These are phyloP conservation scores for Rhagologus leucostigma DNA, from an alignment of 2,113 vertebrate species.

Conservation along the genomic window DNA sequence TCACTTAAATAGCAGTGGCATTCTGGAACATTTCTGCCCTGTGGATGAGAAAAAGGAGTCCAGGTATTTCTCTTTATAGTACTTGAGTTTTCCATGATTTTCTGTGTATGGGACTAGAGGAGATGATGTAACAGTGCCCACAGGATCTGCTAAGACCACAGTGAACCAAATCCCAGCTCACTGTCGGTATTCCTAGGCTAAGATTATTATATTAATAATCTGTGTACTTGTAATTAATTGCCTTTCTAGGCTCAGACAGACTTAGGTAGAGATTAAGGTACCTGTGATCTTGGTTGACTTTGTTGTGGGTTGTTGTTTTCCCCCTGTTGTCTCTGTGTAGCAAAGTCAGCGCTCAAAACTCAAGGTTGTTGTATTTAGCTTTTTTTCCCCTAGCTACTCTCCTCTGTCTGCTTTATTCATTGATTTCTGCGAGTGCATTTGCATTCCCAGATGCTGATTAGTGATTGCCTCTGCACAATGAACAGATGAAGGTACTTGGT, in stretches of 20 bases:
- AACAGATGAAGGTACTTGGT: not conserved
- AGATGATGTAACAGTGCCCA: not conserved
- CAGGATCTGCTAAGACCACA: not conserved
- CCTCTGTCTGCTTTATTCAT: not conserved
- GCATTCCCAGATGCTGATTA: constrained; percentile 1
- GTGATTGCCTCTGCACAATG: not conserved
- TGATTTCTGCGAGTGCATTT: not conserved
- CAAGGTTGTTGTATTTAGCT: not conserved
- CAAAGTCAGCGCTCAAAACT: not conserved
- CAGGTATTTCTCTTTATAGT: not conserved
- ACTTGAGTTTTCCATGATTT: not conserved
- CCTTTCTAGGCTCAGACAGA: not conserved
- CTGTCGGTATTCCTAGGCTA: not conserved
- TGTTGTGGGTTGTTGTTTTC: accelerated
- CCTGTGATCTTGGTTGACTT: not conserved
- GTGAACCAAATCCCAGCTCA: not conserved
- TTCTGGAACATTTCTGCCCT: not conserved
- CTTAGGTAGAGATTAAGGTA: not conserved
- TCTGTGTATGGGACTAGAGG: accelerated
- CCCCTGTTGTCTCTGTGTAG: not conserved
- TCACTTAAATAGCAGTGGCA: not conserved
- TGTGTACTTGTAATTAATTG: not conserved
- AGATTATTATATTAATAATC: not conserved
- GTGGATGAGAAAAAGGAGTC: not conserved
- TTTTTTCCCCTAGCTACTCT: not conserved